phyloP scores from a whole-genome alignment of 53 echinoderm and acorn worm genomes.

The Patiria pectinifera region DNA sequence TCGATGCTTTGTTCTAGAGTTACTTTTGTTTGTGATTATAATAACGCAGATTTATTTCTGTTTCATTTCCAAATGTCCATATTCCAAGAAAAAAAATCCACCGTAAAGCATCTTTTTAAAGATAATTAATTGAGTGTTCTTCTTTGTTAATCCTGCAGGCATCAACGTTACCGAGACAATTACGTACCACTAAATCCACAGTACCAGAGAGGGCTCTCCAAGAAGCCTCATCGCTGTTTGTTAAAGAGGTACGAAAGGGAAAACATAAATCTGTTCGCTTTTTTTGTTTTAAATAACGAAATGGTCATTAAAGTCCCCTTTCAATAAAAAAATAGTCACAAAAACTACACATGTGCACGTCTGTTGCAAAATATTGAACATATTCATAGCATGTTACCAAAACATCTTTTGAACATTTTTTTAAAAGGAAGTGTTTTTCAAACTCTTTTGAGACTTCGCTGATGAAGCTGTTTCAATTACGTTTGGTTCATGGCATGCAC shows the following conservation, averaged over 20 bases:
- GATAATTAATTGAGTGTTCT: not conserved
- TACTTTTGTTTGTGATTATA: not conserved
- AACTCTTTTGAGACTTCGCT: not conserved
- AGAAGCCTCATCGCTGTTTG: constrained; percentile 84
- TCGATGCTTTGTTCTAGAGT: not conserved
- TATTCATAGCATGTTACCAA: not conserved
- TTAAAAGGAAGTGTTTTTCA: not conserved
- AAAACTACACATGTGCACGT: not conserved
- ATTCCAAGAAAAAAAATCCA: not conserved
- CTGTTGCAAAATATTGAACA: not conserved
- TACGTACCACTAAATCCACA: constrained; percentile 88
- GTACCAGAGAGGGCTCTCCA: constrained; percentile 85
- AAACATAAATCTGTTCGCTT: not conserved
- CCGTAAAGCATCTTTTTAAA: not conserved
- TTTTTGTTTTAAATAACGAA: not conserved
- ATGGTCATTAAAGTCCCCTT: not conserved
- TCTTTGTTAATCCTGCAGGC: constrained; percentile 43
- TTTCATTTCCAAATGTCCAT: not conserved
- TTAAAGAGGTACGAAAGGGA: constrained; percentile 78
- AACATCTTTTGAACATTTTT: not conserved
- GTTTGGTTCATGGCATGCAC: constrained; percentile 1
- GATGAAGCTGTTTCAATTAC: not conserved
- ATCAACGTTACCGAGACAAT: constrained; percentile 77
- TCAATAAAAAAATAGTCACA: not conserved
- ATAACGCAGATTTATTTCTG: not conserved